These are phyloP conservation scores for Sepiola atlantica DNA, from an alignment of 2,888 invertebrate genomes.

Conservation along the genomic window DNA sequence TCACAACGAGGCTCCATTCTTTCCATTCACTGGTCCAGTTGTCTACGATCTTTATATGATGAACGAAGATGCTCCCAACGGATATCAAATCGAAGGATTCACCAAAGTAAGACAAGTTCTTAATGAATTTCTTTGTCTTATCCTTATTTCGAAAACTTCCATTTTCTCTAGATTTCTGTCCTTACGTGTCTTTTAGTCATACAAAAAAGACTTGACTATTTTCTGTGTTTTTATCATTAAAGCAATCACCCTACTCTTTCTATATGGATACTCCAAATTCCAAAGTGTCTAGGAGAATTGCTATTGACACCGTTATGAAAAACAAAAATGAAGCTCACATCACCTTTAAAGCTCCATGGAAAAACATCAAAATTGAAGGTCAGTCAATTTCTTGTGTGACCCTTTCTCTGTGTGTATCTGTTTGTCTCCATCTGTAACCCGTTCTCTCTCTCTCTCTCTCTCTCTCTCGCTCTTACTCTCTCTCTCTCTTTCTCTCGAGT, in stretches of 20 bases:
- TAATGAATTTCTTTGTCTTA: background rate
- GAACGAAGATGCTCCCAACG: constrained; percentile 68
- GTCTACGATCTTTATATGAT: constrained; percentile 59
- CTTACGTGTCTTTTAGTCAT: background rate
- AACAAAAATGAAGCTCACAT: background rate
- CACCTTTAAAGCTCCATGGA: background rate
- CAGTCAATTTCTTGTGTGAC: background rate
- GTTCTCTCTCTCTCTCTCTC: too few relatives aligned
- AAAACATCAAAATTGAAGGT: constrained; percentile 41
- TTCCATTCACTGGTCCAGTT: constrained; percentile 70
- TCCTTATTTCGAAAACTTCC: background rate
- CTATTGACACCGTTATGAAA: background rate
- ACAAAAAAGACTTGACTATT: background rate
- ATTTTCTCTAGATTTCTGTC: background rate
- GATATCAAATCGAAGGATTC: constrained; percentile 67
- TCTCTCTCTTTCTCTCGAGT: too few relatives aligned
- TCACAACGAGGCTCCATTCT: constrained; percentile 75
- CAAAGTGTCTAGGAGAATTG: background rate
- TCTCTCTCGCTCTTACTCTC: too few relatives aligned
- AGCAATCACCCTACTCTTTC: background rate
- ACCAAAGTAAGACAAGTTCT: constrained; percentile 54
- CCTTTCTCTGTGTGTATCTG: background rate
- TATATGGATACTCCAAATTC: background rate
- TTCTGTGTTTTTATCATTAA: background rate
- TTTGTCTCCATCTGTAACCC: too few relatives aligned